Evolutionary conservation across 1,140 invertebrate genomes (phyloP), one percentile per base, ranked within the genome.

Genomic region (Hydropsyche tenuis): DNA sequence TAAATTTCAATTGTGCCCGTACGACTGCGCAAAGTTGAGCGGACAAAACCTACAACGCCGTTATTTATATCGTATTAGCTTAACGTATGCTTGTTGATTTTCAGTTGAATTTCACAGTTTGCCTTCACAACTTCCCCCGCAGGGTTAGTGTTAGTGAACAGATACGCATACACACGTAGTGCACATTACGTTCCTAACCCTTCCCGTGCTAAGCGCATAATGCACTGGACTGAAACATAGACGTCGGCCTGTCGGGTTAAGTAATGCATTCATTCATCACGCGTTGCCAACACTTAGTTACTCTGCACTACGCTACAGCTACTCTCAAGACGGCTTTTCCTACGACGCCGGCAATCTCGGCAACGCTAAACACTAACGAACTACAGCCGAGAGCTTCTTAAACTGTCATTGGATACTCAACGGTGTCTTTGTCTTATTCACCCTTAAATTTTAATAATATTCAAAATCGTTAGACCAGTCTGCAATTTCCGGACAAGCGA

Each of bases 221-320:
- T 68, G 65, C 65, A 68, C 25, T 22, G 65, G 43, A 25, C 65
- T 68, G 46, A 14, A 68, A 68, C 65, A 51, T 46, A 68, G 65
- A 68, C 25, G 65, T 68, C 48, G 30, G 48, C 48, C 68, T 70
- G 68, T 70, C 68, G 46, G 68, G 46, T 53, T 70, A 70, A 70
- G 68, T 70, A 70, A 70, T 70, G 68, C 68, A 56, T 48, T 70
- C 68, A 42, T 70, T 70, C 68, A 70, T 70, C 68, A 70, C 68
- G 68, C 22, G 43, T 70, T 70, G 68, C 68, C 68, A 70, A 70
- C 68, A 70, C 68, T 70, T 70, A 56, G 68, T 70, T 56, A 70
- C 22, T 16, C 11, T 14, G 48, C 25, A 18, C 25, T 16, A 48
- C 45, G 68, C 25, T 16, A 27, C 23, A 70, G 30, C 30, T 37